Percentiles rank a stretch among this genome's conserved stretches.
Evolutionary conservation across 2,113 vertebrate genomes (phyloP).

Genomic region (Vireo altiloquus): DNA sequence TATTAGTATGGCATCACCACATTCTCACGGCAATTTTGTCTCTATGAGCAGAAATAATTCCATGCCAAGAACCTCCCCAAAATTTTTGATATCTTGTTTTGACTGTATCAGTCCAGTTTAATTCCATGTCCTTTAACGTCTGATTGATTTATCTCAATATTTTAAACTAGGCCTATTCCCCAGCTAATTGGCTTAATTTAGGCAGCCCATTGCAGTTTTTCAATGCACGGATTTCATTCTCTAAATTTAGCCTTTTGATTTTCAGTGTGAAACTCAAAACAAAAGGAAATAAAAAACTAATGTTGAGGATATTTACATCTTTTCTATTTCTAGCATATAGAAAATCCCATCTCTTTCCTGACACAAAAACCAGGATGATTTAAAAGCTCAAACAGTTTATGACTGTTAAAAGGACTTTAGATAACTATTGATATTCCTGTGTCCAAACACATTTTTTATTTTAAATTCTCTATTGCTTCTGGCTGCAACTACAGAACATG

Average conservation of each 20-base stretch:
- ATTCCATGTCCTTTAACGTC: neutral
- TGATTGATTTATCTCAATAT: neutral
- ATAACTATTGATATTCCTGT: neutral
- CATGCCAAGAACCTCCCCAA: fast-evolving
- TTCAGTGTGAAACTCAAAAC: neutral
- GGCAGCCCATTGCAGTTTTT: neutral
- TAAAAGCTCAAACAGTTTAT: neutral
- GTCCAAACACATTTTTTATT: neutral
- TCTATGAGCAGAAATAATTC: neutral
- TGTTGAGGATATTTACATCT: neutral
- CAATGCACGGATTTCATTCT: neutral
- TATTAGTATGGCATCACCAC: neutral
- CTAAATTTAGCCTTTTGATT: neutral
- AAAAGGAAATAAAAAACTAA: neutral
- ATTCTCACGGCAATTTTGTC: neutral
- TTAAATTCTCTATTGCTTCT: neutral
- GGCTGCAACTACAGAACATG: neutral
- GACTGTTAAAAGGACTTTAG: neutral
- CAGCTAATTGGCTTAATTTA: neutral
- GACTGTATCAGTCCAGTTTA: neutral
- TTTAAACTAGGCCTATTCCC: neutral
- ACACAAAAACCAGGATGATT: neutral
- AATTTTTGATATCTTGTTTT: neutral
- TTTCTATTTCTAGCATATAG: neutral
- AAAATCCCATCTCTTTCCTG: neutral